These are phyloP conservation scores for Nasonia giraulti DNA, from an alignment of 1,140 invertebrate genomes.

Conservation along the genomic window DNA sequence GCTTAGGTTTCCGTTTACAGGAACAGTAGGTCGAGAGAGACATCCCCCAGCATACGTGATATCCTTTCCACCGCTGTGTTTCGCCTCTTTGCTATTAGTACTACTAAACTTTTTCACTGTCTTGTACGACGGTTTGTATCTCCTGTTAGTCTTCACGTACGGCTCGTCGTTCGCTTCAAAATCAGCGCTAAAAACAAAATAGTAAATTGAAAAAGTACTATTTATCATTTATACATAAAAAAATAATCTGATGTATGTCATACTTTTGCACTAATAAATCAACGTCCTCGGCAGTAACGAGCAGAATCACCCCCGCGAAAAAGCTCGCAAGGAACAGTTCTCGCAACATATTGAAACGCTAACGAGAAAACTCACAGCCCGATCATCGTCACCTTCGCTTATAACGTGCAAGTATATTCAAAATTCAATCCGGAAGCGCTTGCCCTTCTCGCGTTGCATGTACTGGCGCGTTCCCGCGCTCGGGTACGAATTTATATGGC, in stretches of 20 bases:
- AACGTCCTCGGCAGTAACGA: not conserved
- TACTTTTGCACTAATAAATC: no score
- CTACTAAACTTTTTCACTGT: not conserved
- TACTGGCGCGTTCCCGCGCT: not conserved
- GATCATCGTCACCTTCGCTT: not conserved
- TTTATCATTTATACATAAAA: no score
- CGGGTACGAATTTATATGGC: conserved; percentile 12
- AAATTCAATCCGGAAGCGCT: no score
- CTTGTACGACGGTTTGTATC: not conserved
- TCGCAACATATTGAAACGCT: not conserved
- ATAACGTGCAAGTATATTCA: no score
- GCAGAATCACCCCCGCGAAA: not conserved
- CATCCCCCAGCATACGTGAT: conserved; percentile 57
- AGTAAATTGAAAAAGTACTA: not conserved
- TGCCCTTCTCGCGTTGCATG: no score
- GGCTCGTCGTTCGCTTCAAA: conserved; percentile 8
- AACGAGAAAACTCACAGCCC: not conserved
- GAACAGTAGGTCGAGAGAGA: conserved; percentile 59
- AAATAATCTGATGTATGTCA: no score
- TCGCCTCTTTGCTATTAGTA: not conserved
- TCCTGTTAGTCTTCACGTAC: not conserved
- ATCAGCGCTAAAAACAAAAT: not conserved
- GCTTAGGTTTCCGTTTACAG: conserved; percentile 69
- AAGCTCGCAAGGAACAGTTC: not conserved
- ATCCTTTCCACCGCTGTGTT: not conserved